Percentiles rank a stretch among this genome's conserved stretches.
These are phyloP conservation scores for Gymnothorax javanicus DNA, from an alignment of 2,797 vertebrate genomes.

Conservation along the genomic window DNA sequence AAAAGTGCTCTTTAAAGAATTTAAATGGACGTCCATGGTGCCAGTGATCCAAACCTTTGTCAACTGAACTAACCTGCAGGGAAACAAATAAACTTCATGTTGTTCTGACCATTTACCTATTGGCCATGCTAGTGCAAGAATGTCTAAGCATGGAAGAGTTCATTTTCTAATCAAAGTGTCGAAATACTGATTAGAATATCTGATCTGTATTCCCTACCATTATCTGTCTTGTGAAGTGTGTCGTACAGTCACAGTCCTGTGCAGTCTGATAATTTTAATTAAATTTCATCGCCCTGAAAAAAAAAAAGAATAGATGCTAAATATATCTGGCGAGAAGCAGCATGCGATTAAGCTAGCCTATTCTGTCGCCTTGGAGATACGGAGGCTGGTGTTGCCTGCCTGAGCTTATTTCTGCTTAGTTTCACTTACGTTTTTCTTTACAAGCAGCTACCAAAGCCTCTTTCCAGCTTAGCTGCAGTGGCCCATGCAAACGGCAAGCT, in stretches of 20 bases:
- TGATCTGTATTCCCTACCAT: not conserved
- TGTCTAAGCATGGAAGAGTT: not conserved
- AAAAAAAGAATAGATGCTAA: not conserved
- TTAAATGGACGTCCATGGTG: too few species aligned
- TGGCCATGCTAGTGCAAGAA: not conserved
- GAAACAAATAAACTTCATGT: not conserved
- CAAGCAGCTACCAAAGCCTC: not conserved
- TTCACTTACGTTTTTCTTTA: not conserved
- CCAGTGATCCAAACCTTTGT: not conserved
- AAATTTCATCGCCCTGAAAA: not conserved
- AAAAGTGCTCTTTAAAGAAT: too few species aligned
- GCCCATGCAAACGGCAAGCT: not conserved
- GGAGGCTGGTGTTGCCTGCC: constrained; percentile 42
- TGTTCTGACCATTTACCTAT: not conserved
- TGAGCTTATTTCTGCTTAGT: not conserved
- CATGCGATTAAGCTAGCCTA: not conserved
- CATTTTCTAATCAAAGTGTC: not conserved
- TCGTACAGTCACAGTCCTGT: not conserved
- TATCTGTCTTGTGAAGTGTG: not conserved
- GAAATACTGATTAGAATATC: not conserved
- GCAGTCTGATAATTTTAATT: not conserved
- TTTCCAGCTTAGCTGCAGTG: not conserved
- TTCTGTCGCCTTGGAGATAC: constrained; percentile 69
- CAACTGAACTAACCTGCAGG: not conserved
- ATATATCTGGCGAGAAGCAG: not conserved